Percentiles rank a stretch among this genome's conserved stretches.
Conservation (phyloP, 1,140 invertebrate genomes). For the Drosophila seguyi region DNA sequence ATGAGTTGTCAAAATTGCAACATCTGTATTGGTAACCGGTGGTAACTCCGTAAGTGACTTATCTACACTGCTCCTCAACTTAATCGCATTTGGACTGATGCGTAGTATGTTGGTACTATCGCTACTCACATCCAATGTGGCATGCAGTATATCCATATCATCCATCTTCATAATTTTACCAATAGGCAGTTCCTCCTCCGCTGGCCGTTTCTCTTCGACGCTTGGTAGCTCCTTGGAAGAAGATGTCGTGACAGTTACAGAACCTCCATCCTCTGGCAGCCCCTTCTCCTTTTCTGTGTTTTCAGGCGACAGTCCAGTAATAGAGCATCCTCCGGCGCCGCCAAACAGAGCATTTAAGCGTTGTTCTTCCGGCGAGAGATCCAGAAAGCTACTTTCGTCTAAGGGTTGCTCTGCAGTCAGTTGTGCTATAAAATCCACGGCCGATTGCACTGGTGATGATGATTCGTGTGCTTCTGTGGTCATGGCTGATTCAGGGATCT, state of each 20-base stretch:
- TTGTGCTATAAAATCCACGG: conserved; percentile 75
- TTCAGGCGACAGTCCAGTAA: neutral
- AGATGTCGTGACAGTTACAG: neutral
- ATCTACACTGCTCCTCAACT: conserved; percentile 24
- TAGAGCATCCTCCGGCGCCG: conserved; percentile 1
- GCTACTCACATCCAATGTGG: conserved; percentile 60
- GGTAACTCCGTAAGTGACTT: neutral
- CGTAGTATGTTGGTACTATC: conserved; percentile 58
- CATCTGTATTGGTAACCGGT: no score
- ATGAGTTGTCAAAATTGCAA: neutral
- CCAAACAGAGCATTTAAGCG: conserved; percentile 63
- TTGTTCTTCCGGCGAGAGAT: conserved; percentile 73
- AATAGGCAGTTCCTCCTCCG: conserved; percentile 53
- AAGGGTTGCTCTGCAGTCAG: conserved; percentile 38
- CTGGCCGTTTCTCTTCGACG: neutral
- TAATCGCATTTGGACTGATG: conserved; percentile 69
- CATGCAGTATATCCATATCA: conserved; percentile 67
- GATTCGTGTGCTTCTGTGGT: neutral
- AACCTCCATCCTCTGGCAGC: neutral
- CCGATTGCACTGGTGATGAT: conserved; percentile 37
- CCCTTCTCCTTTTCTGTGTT: neutral
- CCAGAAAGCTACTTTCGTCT: conserved; percentile 46
- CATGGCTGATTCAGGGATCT: neutral
- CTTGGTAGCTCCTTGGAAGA: neutral
- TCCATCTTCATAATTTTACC: conserved; percentile 67